Evolutionary conservation across 2,797 vertebrate species (phyloP), one percentile per base, ranked within the genome.

Genomic region (Clarias fuscus): DNA sequence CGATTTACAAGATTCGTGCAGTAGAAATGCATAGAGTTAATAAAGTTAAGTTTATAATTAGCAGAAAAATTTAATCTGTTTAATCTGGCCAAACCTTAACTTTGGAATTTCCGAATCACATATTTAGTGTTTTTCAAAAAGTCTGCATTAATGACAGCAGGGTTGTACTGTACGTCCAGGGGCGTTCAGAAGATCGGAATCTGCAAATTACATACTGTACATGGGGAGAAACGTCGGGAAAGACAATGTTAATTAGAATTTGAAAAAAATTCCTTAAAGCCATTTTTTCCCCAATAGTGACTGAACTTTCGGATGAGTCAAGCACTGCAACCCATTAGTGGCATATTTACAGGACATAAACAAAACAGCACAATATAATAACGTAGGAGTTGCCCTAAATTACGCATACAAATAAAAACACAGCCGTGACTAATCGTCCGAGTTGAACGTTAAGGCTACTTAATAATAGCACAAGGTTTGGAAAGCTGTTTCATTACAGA

Each of bases 401-500:
- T 61, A 79, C 1, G 3, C 27, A 10, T 20, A 33, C 7, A 76
- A 76, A 30, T 56, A 56, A 17, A 77, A 77, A 18, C 53, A 61
- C 7, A 40, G 43, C 11, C 2, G 37, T 78, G 76, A 78, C 76
- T 61, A 78, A 78, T 78, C 58, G 0, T 0, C 2, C 1, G 20
- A 79, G 30, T 37, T 79, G 58, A 61, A 61, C n/a, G 20, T 40
- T 2, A 33, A 7, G 77, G 33, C 58, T 78, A 37, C 61, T 78
- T 24, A 59, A 22, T 15, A 62, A 80, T 40, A 64, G 43, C 65
- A 78, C 24, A 81, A 18, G 53, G 48, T 24, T 75, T 37, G 78
- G 48, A 59, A 85, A 20, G 48, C 48, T 24, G 83, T 43, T 67
- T 75, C 14, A 73, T 85, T 78, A 79, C 75, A 79, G 14, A 58